phyloP scores from a whole-genome alignment of 23 tunicate genomes.

The Ciona savignyi region DNA sequence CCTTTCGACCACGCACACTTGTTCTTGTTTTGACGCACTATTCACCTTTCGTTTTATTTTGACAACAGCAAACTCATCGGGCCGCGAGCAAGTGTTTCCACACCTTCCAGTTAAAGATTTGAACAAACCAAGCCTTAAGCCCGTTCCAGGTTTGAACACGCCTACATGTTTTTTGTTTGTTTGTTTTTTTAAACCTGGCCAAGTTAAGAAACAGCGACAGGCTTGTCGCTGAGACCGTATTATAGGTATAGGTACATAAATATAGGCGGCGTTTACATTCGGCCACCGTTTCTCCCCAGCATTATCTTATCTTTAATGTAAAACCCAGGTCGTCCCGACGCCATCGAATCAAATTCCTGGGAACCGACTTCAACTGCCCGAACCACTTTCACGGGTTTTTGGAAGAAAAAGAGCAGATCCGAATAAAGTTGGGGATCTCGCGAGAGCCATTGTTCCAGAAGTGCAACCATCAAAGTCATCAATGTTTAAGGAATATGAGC shows the following conservation, averaged over 20 bases:
- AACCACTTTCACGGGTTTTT: slow-evolving; percentile 39
- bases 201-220: too few species aligned
- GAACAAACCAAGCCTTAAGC: slow-evolving; percentile 34
- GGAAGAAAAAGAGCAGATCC: slow-evolving; percentile 55
- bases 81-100: slow-evolving; percentile 41
- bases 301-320: too few species aligned
- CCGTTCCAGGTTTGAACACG: slow-evolving; percentile 6
- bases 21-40: too few species aligned
- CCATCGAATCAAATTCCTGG: slow-evolving; percentile 50
- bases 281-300: too few species aligned
- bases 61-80: background rate
- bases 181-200: too few species aligned
- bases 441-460: slow-evolving; percentile 62
- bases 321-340: slow-evolving; percentile 42
- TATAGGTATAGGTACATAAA: too few species aligned
- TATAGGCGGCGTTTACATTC: too few species aligned
- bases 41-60: too few species aligned
- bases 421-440: slow-evolving; percentile 22
- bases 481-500: slow-evolving; percentile 84
- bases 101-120: slow-evolving; percentile 46
- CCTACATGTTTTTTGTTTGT: background rate
- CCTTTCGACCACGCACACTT: too few species aligned
- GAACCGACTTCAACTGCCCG: slow-evolving; percentile 49
- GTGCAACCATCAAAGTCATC: slow-evolving; percentile 40
- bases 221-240: too few species aligned